These are phyloP conservation scores for Echinarachnius parma DNA, from an alignment of 53 echinoderm and acorn worm species.

Conservation along the genomic window DNA sequence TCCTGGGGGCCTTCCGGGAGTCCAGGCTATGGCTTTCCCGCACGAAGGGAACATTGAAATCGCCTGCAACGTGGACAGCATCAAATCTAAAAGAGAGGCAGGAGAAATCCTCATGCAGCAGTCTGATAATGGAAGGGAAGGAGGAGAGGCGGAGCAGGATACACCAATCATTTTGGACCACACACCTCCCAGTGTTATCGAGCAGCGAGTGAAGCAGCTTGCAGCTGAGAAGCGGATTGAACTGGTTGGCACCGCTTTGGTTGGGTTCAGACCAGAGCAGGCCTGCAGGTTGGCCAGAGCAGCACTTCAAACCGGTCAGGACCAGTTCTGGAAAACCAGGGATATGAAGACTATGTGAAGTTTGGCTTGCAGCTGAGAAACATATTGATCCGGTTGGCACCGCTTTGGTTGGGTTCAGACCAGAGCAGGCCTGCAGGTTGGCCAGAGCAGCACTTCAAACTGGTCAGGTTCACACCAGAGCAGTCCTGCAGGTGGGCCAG, in stretches of 20 bases:
- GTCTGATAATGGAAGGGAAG: neutral
- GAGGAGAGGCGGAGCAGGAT: neutral
- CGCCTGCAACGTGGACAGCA: slow-evolving; percentile 86
- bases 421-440: slow-evolving; percentile 65
- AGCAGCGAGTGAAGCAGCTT: slow-evolving; percentile 56
- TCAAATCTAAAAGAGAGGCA: neutral
- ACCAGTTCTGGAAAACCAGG: slow-evolving; percentile 67
- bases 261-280: slow-evolving; percentile 87
- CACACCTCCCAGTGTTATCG: slow-evolving; percentile 61
- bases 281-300: slow-evolving; percentile 57
- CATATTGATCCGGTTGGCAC: slow-evolving; percentile 60
- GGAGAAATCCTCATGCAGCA: neutral
- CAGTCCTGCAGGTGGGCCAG: too few relatives aligned
- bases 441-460: slow-evolving; percentile 53
- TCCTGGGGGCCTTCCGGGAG: slow-evolving; percentile 77
- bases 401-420: slow-evolving; percentile 83
- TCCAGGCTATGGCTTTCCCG: slow-evolving; percentile 89
- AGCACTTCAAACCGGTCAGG: slow-evolving; percentile 54
- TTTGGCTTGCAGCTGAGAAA: slow-evolving; percentile 59
- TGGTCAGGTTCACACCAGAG: slow-evolving; percentile 60
- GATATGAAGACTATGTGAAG: too few relatives aligned
- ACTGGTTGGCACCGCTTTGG: slow-evolving; percentile 65
- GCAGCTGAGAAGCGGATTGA: slow-evolving; percentile 53
- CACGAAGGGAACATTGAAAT: slow-evolving; percentile 82
- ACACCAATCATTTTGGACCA: slow-evolving; percentile 30